Evolutionary conservation across 2,797 vertebrate genomes (phyloP), one percentile per base, ranked within the genome.

Genomic region (Hydrophis major): DNA sequence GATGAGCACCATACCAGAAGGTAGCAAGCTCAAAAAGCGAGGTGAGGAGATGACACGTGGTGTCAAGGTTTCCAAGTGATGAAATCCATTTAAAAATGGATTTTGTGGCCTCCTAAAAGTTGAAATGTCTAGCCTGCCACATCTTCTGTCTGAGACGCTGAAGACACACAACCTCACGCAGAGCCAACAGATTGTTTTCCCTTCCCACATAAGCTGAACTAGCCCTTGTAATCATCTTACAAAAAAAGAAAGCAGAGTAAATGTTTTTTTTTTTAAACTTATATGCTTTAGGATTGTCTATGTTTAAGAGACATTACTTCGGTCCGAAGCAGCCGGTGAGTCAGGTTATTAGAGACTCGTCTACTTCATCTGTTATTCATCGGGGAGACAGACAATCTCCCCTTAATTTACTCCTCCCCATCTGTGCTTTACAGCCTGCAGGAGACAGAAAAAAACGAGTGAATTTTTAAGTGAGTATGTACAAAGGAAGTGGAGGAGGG

Each of bases 401-500:
- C 90, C 92, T 94, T 94, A 86, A 8, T 94, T 94, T 86, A 8
- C 63, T 86, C 92, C 74, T 78, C 87, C 87, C 94, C 61, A 18
- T 57, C 69, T 90, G 60, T 50, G 86, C 28, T 42, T 47, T 90
- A 87, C 61, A 60, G 87, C 74, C 93, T 7, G 57, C 42, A 93
- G 92, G 78, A 91, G 53, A 42, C 57, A 57, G 92, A 63, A 32
- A 93, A 93, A 55, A 63, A 90, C 22, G 87, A 91, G 55, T 90
- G 69, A 89, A 86, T 92, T 94, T 88, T 90, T 94, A 89, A 95
- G 92, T 92, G 92, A 93, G 92, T 96, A 93, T 69, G 95, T 95
- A 90, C 96, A 93, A 93, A 92, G 63, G 69, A 59, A 90, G 61
- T 50, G 28, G 47, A 5, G 61, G 61, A 47, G 89, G 60, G 37